phyloP scores from a whole-genome alignment of 2,113 vertebrate genomes.

The Neodon shergylaensis region DNA sequence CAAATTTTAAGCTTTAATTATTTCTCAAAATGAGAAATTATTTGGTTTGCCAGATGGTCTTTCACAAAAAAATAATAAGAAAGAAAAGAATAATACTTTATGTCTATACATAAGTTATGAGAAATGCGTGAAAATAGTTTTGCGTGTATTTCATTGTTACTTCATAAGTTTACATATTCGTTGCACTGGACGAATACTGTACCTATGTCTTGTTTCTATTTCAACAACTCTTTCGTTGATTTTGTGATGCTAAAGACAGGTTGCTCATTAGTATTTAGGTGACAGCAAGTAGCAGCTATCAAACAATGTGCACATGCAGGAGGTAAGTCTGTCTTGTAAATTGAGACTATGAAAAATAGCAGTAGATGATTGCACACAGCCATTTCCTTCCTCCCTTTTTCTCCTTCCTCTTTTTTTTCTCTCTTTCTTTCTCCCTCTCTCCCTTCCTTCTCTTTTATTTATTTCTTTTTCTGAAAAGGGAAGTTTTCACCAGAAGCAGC shows the following conservation, averaged over 20 bases:
- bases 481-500: neutral
- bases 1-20: slow-evolving; percentile 1
- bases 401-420: neutral
- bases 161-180: neutral
- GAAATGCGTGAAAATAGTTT: neutral
- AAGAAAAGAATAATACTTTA: neutral
- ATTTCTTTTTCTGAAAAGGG: neutral
- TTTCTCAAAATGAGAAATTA: neutral
- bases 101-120: neutral
- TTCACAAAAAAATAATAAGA: neutral
- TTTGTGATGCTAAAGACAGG: neutral
- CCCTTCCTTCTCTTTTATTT: neutral
- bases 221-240: neutral
- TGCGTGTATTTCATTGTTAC: neutral
- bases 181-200: neutral
- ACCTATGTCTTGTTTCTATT: slow-evolving; percentile 11
- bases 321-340: slow-evolving; percentile 31
- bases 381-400: neutral
- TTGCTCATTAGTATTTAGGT: slow-evolving; percentile 61
- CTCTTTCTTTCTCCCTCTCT: fast-evolving
- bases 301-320: neutral
- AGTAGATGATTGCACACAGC: neutral
- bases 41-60: neutral
- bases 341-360: slow-evolving; percentile 31
- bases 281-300: slow-evolving; percentile 9